phyloP scores from a whole-genome alignment of 2,113 vertebrate species.

The Diphyllodes magnificus region DNA sequence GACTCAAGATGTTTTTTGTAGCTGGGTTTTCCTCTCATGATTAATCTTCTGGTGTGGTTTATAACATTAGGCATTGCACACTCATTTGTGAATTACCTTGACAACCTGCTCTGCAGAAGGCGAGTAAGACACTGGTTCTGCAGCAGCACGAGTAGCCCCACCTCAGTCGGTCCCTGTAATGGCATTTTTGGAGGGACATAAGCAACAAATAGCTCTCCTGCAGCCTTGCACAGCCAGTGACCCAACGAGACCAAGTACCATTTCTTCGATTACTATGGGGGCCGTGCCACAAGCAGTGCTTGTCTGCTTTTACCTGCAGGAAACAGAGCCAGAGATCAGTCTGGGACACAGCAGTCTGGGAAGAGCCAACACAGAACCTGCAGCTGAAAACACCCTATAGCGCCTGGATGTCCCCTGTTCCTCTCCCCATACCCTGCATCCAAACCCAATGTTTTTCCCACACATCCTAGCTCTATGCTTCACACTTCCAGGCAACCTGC shows the following conservation, averaged over 20 bases:
- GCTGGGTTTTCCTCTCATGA: background rate
- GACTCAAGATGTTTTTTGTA: background rate
- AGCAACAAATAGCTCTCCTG: background rate
- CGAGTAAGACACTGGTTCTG: background rate
- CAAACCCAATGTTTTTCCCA: background rate
- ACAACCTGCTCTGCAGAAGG: background rate
- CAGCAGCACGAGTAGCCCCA: background rate
- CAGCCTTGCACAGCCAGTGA: background rate
- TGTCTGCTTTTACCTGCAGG: background rate
- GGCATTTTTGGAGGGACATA: background rate
- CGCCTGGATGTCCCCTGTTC: accelerated
- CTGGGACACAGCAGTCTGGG: background rate
- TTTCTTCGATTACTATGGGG: background rate
- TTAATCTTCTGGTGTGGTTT: background rate
- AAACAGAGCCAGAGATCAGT: background rate
- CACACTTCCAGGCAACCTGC: background rate
- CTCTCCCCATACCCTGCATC: background rate
- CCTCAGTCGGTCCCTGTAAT: background rate
- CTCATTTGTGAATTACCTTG: background rate
- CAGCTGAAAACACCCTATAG: background rate
- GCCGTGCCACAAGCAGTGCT: background rate
- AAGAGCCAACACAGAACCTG: background rate
- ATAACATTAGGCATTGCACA: background rate
- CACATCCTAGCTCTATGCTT: background rate
- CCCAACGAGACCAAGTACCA: background rate